Evolutionary conservation across 2,113 vertebrate genomes (phyloP).

Genomic region (Sylvia atricapilla): DNA sequence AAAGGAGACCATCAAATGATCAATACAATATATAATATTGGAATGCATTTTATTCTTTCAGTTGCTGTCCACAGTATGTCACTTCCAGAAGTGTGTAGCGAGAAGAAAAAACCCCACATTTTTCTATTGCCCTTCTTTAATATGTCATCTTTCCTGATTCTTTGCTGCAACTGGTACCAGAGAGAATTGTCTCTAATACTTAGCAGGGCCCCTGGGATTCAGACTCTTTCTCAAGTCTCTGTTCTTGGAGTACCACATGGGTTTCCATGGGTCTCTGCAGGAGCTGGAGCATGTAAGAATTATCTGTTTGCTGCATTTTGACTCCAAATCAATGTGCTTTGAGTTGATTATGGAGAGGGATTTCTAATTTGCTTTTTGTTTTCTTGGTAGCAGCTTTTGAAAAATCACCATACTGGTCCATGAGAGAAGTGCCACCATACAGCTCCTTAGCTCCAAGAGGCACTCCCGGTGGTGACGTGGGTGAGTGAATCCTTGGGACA

Average conservation of each 20-base stretch:
- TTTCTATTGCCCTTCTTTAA: neutral
- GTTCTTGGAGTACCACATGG: accelerated
- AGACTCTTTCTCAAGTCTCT: neutral
- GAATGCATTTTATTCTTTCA: neutral
- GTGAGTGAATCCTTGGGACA: neutral
- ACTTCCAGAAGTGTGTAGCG: neutral
- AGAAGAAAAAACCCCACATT: accelerated
- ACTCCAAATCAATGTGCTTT: neutral
- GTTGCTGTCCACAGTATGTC: neutral
- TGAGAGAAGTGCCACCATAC: neutral
- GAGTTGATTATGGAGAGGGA: neutral
- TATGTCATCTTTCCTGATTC: neutral
- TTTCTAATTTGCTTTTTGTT: neutral
- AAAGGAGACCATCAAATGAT: neutral
- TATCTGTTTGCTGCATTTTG: neutral
- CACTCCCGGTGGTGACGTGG: neutral
- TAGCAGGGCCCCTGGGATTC: neutral
- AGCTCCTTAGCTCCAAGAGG: neutral
- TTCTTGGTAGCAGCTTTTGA: neutral
- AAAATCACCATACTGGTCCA: accelerated
- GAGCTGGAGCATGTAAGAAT: neutral
- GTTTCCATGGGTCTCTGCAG: neutral
- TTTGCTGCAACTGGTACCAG: neutral
- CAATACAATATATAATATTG: neutral
- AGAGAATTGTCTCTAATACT: neutral